Evolutionary conservation across 2,888 invertebrate species (phyloP), one percentile per base, ranked within the genome.

Genomic region (Drosophila histrio): DNA sequence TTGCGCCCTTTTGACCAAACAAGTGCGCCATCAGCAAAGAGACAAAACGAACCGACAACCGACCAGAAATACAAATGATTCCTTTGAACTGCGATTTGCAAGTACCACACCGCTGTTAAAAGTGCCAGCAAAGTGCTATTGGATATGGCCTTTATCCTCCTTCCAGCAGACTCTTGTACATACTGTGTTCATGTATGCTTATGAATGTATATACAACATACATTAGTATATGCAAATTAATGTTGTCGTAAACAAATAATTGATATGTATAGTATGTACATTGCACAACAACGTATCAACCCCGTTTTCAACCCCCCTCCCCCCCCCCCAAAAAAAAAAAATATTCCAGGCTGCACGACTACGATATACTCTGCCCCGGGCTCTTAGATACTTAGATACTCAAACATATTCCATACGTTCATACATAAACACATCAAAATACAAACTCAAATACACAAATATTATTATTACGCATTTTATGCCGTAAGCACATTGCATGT

Each of bases 1-100:
- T 67, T 68, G 72, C 71, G 69, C 67, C 77, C 82, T 85, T 85
- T 85, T 85, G 83, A 77, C 79, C 74, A 75, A 83, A 80, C 86
- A 79, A 85, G 81, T 83, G 72, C 77, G 36, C 69, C 65, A 67
- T 68, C 68, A 68, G 72, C 75, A 82, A 76, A 59, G 75, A 74
- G 62, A 77, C 76, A 86, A 80, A 76, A 65, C 76, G 47, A 72
- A 67, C 13, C 47, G 26, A 32, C 21, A 56, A 3, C 13, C 47
- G 49, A 57, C 21, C 56, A 44, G 49, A 67, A 65, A 68, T 59
- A 76, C 72, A 82, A 86, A 76, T 65, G 76, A 30, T 41, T 70
- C 44, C 71, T 79, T 86, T 81, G 85, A 81, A 85, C 79, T 77
- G 49, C 60, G 57, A 66, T 74, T 75, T 78, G 65, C 59, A 69